Evolutionary conservation across 2,113 vertebrate genomes (phyloP).

Genomic region (Gnathonemus echidnorhynchus): DNA sequence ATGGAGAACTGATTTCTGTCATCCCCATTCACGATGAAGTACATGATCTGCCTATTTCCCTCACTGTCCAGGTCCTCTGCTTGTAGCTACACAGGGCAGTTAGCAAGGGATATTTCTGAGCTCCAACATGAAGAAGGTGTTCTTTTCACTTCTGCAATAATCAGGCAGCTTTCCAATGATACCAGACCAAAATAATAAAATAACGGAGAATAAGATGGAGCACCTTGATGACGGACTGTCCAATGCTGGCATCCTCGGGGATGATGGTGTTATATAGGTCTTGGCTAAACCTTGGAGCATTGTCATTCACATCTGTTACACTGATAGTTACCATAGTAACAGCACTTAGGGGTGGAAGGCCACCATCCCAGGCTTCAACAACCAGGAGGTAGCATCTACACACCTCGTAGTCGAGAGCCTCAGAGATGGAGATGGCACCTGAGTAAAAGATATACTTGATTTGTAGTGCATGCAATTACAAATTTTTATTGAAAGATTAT

Average conservation of each 20-base stretch:
- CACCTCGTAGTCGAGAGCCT: constrained; percentile 82
- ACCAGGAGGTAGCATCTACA: constrained; percentile 88
- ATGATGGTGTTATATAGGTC: constrained; percentile 81
- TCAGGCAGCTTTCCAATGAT: background rate
- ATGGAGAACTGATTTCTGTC: constrained; percentile 82
- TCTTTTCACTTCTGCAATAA: background rate
- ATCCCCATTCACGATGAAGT: constrained; percentile 87
- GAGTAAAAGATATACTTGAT: background rate
- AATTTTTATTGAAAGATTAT: background rate
- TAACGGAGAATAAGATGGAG: constrained; percentile 19
- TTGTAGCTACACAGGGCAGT: constrained; percentile 60
- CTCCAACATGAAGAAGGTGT: background rate
- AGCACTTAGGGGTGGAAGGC: constrained; percentile 78
- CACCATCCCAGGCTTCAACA: constrained; percentile 87
- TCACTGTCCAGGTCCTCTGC: constrained; percentile 91
- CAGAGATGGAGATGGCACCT: constrained; percentile 81
- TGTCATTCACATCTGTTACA: constrained; percentile 91
- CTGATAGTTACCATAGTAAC: constrained; percentile 81
- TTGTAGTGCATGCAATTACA: background rate
- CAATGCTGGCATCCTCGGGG: constrained; percentile 78
- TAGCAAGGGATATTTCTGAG: background rate
- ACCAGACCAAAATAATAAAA: background rate
- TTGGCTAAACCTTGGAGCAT: constrained; percentile 79
- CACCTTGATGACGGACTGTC: constrained; percentile 79
- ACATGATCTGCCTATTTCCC: constrained; percentile 80